A percentile compares a stretch with the other conserved stretches of the same genome.
Evolutionary conservation across 2,888 invertebrate species (phyloP).

Genomic region (Spilosoma lubricipeda): DNA sequence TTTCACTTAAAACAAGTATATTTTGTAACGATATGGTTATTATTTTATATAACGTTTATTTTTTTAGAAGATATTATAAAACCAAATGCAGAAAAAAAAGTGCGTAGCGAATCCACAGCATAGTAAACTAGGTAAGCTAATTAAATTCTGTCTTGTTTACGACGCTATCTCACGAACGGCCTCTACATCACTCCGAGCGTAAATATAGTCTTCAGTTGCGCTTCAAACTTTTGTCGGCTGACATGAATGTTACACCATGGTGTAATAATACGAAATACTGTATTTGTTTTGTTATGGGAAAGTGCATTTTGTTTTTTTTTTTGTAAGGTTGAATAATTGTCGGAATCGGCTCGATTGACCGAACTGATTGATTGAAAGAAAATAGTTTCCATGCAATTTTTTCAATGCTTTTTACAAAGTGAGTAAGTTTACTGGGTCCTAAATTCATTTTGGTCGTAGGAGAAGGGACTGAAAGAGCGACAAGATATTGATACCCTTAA

Average conservation of each 20-base stretch:
- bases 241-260: conserved; percentile 17
- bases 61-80: not conserved
- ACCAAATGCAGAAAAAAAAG: not conserved
- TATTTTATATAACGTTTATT: not conserved
- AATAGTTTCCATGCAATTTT: too few relatives aligned
- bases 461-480: too few relatives aligned
- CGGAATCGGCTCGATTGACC: too few relatives aligned
- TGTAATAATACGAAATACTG: not conserved
- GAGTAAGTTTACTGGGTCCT: too few relatives aligned
- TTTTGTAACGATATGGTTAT: too few relatives aligned
- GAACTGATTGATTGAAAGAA: too few relatives aligned
- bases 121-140: conserved; percentile 25
- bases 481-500: too few relatives aligned
- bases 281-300: not conserved
- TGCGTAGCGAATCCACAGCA: conserved; percentile 11
- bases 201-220: conserved; percentile 34
- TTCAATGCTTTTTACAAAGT: not conserved
- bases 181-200: conserved; percentile 13
- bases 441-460: too few relatives aligned
- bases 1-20: too few relatives aligned
- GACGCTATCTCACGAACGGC: conserved; percentile 25
- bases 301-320: not conserved
- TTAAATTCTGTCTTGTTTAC: conserved; percentile 41
- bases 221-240: conserved; percentile 40
- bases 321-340: not conserved